Evolutionary conservation across 2,888 invertebrate species (phyloP).

Genomic region (Sipha maydis): DNA sequence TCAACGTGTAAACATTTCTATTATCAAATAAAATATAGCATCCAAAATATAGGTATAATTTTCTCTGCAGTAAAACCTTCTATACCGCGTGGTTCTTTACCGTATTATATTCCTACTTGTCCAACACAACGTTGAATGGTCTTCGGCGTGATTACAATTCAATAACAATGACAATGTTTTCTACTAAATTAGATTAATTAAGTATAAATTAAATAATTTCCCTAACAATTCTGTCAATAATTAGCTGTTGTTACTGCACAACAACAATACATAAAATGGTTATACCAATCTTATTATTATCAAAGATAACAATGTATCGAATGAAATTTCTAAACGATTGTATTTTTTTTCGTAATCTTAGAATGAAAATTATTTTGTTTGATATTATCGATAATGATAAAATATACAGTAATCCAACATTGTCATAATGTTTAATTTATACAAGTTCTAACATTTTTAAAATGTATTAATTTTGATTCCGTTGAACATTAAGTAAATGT

Average conservation of each 20-base stretch:
- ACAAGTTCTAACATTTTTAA: neutral
- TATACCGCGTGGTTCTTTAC: too few species aligned
- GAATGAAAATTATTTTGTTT: conserved; percentile 19
- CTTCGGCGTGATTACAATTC: too few species aligned
- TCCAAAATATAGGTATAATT: neutral
- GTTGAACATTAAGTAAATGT: neutral
- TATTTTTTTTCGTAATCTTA: conserved; percentile 32
- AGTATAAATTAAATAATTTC: conserved; percentile 23
- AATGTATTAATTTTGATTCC: neutral
- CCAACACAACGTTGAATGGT: too few species aligned
- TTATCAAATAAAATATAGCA: neutral
- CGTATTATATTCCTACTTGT: too few species aligned
- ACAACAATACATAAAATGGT: conserved; percentile 10
- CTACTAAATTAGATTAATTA: neutral
- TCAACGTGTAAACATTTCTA: neutral
- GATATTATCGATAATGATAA: neutral
- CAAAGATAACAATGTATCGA: conserved; percentile 39
- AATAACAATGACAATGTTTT: neutral
- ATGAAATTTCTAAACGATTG: conserved; percentile 56
- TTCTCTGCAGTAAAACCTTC: too few species aligned
- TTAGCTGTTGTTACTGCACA: conserved; percentile 11
- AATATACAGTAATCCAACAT: neutral
- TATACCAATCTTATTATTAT: conserved; percentile 20
- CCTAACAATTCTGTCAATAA: conserved; percentile 36
- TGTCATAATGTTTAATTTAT: neutral